phyloP scores from a whole-genome alignment of 1,140 invertebrate species.

The Phortica variegata region DNA sequence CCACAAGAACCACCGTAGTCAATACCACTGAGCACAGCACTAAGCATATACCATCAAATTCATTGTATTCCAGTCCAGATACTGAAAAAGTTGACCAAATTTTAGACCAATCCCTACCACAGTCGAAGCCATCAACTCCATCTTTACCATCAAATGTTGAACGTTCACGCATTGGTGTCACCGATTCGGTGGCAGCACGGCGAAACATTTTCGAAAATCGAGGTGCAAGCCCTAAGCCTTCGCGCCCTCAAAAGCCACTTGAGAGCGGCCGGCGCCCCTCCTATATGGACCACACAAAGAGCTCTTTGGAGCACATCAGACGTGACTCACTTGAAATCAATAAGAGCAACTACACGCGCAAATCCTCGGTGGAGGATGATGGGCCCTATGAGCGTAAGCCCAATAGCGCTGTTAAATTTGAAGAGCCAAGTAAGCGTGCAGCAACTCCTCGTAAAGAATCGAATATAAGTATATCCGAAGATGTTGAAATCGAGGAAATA shows the following conservation, averaged over 20 bases:
- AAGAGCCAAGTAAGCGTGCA: conserved; percentile 57
- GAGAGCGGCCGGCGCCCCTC: conserved; percentile 38
- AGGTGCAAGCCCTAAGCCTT: conserved; percentile 8
- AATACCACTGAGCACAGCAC: conserved; percentile 38
- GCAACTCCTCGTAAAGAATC: conserved; percentile 9
- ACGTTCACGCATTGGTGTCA: conserved; percentile 7
- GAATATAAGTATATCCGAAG: conserved; percentile 32
- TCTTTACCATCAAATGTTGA: conserved; percentile 9
- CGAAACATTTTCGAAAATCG: conserved; percentile 43
- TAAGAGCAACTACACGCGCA: conserved; percentile 45
- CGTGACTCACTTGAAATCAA: conserved; percentile 51
- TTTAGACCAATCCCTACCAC: conserved; percentile 33
- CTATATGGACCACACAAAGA: conserved; percentile 56
- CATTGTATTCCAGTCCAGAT: conserved; percentile 24
- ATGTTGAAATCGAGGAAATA: conserved; percentile 68
- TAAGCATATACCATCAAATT: conserved; percentile 30
- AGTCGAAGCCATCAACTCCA: neutral
- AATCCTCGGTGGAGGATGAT: conserved; percentile 41
- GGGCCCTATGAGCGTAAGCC: conserved; percentile 32
- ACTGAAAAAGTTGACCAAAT: conserved; percentile 40
- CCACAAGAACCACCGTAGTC: conserved; percentile 20
- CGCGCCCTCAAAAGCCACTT: conserved; percentile 1
- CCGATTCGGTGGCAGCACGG: conserved; percentile 35
- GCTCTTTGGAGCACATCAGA: conserved; percentile 50
- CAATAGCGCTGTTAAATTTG: conserved; percentile 62